Percentiles rank a stretch among this genome's conserved stretches.
phyloP scores from a whole-genome alignment of 2,888 invertebrate genomes.

The Amiota minor region DNA sequence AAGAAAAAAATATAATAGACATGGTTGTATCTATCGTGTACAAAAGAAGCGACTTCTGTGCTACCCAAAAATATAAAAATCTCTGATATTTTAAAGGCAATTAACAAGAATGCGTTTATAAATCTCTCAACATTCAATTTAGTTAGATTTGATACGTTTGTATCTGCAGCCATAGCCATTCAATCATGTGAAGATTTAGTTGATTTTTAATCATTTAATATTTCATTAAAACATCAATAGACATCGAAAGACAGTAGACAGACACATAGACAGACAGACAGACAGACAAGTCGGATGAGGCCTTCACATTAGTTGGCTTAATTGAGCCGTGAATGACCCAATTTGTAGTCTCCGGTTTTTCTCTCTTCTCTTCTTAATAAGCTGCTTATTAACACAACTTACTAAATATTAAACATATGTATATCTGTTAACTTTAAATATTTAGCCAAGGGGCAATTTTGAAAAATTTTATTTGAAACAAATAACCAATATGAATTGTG shows the following conservation, averaged over 20 bases:
- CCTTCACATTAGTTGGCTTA: constrained; percentile 22
- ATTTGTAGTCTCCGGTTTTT: background rate
- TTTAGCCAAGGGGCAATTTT: background rate
- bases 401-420: background rate
- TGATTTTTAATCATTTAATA: too few relatives aligned
- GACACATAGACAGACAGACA: too few relatives aligned
- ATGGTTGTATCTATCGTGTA: too few relatives aligned
- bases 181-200: too few relatives aligned
- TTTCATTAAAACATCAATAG: too few relatives aligned
- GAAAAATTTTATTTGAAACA: background rate
- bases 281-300: background rate
- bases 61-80: too few relatives aligned
- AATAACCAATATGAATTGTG: background rate
- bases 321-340: constrained; percentile 15
- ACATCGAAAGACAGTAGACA: too few relatives aligned
- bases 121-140: background rate
- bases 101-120: constrained; percentile 15
- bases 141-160: too few relatives aligned
- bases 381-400: constrained; percentile 7
- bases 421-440: background rate
- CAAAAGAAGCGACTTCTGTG: too few relatives aligned
- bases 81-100: background rate
- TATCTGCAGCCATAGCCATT: too few relatives aligned
- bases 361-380: background rate
- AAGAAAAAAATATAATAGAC: too few relatives aligned